Evolutionary conservation across 2,113 vertebrate genomes (phyloP).

Genomic region (Nannobrachium achirus): DNA sequence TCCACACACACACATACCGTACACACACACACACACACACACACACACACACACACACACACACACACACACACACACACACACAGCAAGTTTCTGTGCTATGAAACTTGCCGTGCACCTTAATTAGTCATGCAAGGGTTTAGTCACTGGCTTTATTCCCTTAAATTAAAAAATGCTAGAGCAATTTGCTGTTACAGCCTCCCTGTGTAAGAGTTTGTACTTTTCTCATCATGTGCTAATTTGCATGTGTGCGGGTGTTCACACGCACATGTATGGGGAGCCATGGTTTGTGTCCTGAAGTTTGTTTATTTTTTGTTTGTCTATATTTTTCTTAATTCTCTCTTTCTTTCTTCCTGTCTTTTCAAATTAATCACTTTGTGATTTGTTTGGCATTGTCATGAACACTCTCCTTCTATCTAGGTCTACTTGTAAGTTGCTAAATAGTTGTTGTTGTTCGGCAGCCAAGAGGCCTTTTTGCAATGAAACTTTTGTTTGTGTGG

Average conservation of each 20-base stretch:
- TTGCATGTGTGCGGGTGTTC: too few species aligned
- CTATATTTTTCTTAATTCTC: slow-evolving; percentile 32
- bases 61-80: neutral
- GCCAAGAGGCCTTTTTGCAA: slow-evolving; percentile 39
- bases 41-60: neutral
- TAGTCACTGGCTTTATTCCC: slow-evolving; percentile 24
- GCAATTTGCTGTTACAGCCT: slow-evolving; percentile 3
- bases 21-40: too few species aligned
- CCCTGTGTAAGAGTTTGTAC: neutral
- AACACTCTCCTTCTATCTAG: slow-evolving; percentile 46
- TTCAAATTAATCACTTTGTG: slow-evolving; percentile 32
- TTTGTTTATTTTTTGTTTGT: slow-evolving; percentile 44
- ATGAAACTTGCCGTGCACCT: slow-evolving; percentile 11
- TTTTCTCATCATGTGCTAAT: neutral
- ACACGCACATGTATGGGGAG: too few species aligned
- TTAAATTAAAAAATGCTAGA: slow-evolving; percentile 28
- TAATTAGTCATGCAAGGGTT: neutral
- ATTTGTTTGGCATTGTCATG: slow-evolving; percentile 58
- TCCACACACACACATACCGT: too few species aligned
- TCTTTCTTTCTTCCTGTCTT: neutral
- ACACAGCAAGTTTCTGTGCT: neutral
- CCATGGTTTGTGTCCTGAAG: slow-evolving; percentile 29
- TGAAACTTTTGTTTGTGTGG: slow-evolving; percentile 24
- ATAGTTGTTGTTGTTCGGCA: slow-evolving; percentile 25
- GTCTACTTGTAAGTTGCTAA: slow-evolving; percentile 47